A percentile compares a stretch with the other conserved stretches of the same genome.
These are phyloP conservation scores for Thalassaphorura encarpata DNA, from an alignment of 1,140 invertebrate species.

Conservation along the genomic window DNA sequence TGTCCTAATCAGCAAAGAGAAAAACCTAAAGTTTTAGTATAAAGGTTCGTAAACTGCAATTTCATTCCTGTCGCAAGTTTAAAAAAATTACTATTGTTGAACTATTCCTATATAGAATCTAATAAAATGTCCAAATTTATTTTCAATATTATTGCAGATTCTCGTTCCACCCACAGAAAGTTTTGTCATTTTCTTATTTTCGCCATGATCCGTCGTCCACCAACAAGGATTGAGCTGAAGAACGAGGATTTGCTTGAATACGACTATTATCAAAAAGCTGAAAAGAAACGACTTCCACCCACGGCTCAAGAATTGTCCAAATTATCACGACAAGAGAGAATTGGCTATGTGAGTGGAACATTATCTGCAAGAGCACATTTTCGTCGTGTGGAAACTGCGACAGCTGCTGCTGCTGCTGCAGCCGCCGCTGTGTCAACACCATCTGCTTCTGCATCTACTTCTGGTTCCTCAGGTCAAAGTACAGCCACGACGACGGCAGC, in stretches of 20 bases:
- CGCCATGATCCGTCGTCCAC: slow-evolving; percentile 60
- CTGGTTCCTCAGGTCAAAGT: not conserved
- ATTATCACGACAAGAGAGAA: slow-evolving; percentile 22
- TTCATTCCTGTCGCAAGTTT: no score
- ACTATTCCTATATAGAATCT: no score
- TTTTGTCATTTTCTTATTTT: not conserved
- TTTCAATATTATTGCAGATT: no score
- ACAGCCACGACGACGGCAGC: not conserved
- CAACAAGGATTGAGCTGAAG: slow-evolving; percentile 63
- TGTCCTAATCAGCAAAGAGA: no score
- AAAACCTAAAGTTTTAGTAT: no score
- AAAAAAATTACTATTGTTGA: no score
- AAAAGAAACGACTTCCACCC: slow-evolving; percentile 28
- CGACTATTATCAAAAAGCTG: slow-evolving; percentile 39
- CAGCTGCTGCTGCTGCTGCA: not conserved
- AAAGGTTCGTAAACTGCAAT: no score
- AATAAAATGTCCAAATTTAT: no score
- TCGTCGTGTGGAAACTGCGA: no score
- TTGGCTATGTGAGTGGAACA: slow-evolving; percentile 11
- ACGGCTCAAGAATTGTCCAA: slow-evolving; percentile 19
- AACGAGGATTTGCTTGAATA: slow-evolving; percentile 65
- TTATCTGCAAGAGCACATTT: no score
- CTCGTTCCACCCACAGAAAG: not conserved
- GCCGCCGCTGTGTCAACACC: not conserved
- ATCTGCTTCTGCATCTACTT: not conserved